Base-by-base conservation (phyloP, 2,113 vertebrate species). In the Phalacrocorax pelagicus region DNA sequence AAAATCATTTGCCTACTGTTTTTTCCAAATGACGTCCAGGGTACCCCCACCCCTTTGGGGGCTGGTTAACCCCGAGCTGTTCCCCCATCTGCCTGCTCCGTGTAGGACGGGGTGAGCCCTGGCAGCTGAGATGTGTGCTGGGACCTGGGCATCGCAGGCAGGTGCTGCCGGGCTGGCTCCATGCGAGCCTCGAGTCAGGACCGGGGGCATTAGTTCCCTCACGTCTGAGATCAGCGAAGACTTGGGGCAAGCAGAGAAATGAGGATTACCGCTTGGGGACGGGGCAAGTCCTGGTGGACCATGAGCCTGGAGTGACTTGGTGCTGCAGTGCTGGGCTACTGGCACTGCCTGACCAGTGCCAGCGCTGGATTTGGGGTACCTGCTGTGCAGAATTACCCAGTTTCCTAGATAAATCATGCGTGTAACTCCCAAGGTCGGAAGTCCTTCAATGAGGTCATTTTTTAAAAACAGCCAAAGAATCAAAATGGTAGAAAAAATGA, bases 321-420 rank as follows among this genome's bases (percentile, higher is more conserved):
- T 38, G 81, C 42, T 32, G 26, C 24, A 4, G 11, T 27, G 30
- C 12, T 10, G 55, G 29, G 52, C 22, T 16, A 1, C 61, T 9
- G 47, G 40, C 34, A 8, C 27, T 40, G 32, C 51, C 42, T 13
- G 49, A 8, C 5, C 46, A 6, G 20, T 13, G 72, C 66, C 55
- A 3, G 1, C 5, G 0, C 0, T 18, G 57, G 8, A 1, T 24
- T 6, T 24, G 59, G n/a, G 59, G 4, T 3, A 2, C 24, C 34
- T 65, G 59, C 55, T 42, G 19, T 21, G 32, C 49, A 59, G 36
- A 36, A 15, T 14, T 20, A 8, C 44, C 54, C 24, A 9, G 15
- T 18, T 30, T 24, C 54, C 67, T 10, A 30, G 32, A 10, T 14
- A 6, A 5, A 4, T 11, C 1, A 1, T 26, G 3, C 6, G 52